phyloP scores from a whole-genome alignment of 1,140 invertebrate genomes.

The Manduca sexta region DNA sequence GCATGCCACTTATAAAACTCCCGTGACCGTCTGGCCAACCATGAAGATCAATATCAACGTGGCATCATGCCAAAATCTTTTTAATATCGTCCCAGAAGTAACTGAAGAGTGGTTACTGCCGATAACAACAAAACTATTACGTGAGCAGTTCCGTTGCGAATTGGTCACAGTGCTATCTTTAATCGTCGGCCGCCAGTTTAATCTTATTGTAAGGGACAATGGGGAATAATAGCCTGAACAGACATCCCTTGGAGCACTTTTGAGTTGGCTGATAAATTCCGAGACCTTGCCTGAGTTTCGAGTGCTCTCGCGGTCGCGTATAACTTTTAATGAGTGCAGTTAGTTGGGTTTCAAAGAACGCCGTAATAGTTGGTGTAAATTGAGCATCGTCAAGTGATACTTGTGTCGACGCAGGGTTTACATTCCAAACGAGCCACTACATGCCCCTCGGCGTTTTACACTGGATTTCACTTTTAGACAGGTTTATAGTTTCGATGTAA shows the following conservation, averaged over 20 bases:
- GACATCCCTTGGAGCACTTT: slow-evolving; percentile 48
- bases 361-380: slow-evolving; percentile 32
- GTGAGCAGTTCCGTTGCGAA: slow-evolving; percentile 52
- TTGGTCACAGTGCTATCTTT: slow-evolving; percentile 51
- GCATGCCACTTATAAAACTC: slow-evolving; percentile 61
- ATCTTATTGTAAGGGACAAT: slow-evolving; percentile 61
- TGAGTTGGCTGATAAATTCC: slow-evolving; percentile 47
- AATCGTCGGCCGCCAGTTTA: slow-evolving; percentile 42
- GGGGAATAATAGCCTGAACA: slow-evolving; percentile 48
- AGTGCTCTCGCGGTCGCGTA: slow-evolving; percentile 35
- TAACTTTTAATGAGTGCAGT: slow-evolving; percentile 60
- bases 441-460: no score
- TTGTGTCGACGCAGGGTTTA: slow-evolving; percentile 2
- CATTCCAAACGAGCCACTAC: no score
- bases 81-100: slow-evolving; percentile 68
- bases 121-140: slow-evolving; percentile 69
- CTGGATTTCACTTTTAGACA: no score
- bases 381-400: slow-evolving; percentile 21
- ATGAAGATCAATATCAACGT: slow-evolving; percentile 70
- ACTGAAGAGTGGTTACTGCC: slow-evolving; percentile 58
- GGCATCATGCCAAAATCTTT: slow-evolving; percentile 69
- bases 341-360: slow-evolving; percentile 38
- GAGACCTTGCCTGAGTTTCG: slow-evolving; percentile 30
- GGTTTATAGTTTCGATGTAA: no score
- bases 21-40: slow-evolving; percentile 64